Conservation (phyloP, 2,888 invertebrate genomes). For the Anthrax anthrax region DNA sequence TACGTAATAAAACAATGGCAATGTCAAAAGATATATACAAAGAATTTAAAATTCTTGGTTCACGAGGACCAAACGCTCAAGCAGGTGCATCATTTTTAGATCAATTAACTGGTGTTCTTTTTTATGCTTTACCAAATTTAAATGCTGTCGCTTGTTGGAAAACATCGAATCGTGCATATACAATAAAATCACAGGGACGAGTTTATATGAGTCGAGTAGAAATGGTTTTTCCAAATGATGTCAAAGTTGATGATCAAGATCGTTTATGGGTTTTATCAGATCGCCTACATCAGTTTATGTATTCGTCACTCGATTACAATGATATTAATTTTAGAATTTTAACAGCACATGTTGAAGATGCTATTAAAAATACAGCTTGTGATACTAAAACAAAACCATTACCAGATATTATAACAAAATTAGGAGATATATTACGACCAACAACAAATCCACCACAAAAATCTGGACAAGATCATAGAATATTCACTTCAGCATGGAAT, state of each 20-base stretch:
- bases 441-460: background rate
- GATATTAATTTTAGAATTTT: constrained; percentile 60
- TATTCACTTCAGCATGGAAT: no score
- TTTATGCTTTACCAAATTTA: constrained; percentile 58
- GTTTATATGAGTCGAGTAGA: constrained; percentile 55
- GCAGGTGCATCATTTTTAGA: constrained; percentile 60
- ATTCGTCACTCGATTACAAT: constrained; percentile 42
- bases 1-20: constrained; percentile 45
- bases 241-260: constrained; percentile 57
- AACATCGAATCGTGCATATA: constrained; percentile 50
- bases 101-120: constrained; percentile 52
- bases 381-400: constrained; percentile 43
- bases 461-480: background rate
- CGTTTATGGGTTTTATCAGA: constrained; percentile 63
- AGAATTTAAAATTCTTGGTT: constrained; percentile 52
- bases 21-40: constrained; percentile 39
- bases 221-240: constrained; percentile 63
- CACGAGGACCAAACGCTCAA: constrained; percentile 55
- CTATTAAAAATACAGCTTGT: constrained; percentile 57
- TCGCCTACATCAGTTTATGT: constrained; percentile 55
- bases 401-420: constrained; percentile 41
- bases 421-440: constrained; percentile 39
- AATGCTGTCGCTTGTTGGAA: constrained; percentile 70
- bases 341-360: constrained; percentile 50
- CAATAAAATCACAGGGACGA: constrained; percentile 53